phyloP scores from a whole-genome alignment of 2,797 vertebrate species.

The Pogonophryne albipinna region DNA sequence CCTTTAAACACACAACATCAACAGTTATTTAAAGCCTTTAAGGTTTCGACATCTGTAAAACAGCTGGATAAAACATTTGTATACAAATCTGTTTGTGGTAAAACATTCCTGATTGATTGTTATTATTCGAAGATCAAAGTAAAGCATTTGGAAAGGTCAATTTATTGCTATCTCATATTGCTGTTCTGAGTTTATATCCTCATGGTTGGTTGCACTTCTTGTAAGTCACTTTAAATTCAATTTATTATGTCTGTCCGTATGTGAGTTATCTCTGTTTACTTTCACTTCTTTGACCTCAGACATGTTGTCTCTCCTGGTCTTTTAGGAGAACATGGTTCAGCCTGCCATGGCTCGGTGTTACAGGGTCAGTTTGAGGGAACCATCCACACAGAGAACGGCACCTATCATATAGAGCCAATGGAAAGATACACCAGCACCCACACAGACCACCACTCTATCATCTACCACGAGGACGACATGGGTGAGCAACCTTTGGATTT shows the following conservation, averaged over 20 bases:
- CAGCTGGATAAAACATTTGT: conserved; percentile 3
- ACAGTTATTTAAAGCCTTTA: not conserved
- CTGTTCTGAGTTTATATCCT: no score
- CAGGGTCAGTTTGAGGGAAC: conserved; percentile 88
- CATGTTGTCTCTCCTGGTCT: conserved; percentile 21
- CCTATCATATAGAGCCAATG: conserved; percentile 84
- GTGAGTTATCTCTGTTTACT: not conserved
- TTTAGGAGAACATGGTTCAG: conserved; percentile 82
- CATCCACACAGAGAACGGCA: conserved; percentile 83
- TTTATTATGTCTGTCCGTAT: not conserved
- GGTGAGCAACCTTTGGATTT: conserved; percentile 74
- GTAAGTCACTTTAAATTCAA: not conserved
- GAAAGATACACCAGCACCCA: conserved; percentile 59
- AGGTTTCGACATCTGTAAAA: not conserved
- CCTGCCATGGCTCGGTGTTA: conserved; percentile 86
- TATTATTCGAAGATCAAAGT: conserved; percentile 4
- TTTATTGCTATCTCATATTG: not conserved
- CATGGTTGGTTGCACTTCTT: no score
- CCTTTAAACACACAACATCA: not conserved
- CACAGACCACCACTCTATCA: conserved; percentile 83
- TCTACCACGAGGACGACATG: conserved; percentile 88
- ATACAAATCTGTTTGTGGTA: conserved; percentile 2
- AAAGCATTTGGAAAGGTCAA: not conserved
- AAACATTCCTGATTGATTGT: conserved; percentile 1
- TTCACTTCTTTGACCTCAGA: conserved; percentile 1